Conservation (phyloP, 2,888 invertebrate genomes). For the Hetaerina titia region DNA sequence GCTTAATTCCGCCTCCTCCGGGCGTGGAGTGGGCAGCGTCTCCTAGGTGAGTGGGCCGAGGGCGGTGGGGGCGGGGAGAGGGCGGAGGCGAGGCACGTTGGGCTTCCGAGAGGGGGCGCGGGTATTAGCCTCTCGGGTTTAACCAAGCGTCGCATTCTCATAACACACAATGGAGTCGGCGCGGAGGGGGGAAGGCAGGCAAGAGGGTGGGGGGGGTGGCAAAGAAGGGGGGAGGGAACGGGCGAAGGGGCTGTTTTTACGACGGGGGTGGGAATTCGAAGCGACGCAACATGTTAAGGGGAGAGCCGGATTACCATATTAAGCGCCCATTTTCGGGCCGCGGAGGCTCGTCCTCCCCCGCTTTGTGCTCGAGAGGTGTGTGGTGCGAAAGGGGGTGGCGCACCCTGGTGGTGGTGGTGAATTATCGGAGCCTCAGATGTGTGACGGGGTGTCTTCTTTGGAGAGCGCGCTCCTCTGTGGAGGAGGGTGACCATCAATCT, state of each 20-base stretch:
- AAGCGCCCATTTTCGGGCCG: conserved; percentile 54
- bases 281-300: conserved; percentile 48
- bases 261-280: background rate
- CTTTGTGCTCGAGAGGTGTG: background rate
- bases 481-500: background rate
- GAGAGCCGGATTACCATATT: conserved; percentile 52
- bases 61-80: too few relatives aligned
- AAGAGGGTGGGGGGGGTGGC: background rate
- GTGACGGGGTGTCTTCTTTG: background rate
- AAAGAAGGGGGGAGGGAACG: background rate
- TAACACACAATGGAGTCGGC: conserved; percentile 47
- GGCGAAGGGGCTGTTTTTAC: background rate
- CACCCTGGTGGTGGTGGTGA: background rate
- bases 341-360: background rate
- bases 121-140: background rate
- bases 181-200: background rate
- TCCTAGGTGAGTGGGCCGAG: too few relatives aligned
- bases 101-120: too few relatives aligned
- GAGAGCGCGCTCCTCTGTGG: background rate
- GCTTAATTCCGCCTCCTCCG: too few relatives aligned
- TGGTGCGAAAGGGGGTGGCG: background rate
- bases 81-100: too few relatives aligned
- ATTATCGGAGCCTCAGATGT: conserved; percentile 22
- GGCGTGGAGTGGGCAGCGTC: too few relatives aligned
- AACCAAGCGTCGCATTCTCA: conserved; percentile 52